Base-by-base conservation (phyloP, 2,113 vertebrate genomes). In the Malurus alboscapulatus region DNA sequence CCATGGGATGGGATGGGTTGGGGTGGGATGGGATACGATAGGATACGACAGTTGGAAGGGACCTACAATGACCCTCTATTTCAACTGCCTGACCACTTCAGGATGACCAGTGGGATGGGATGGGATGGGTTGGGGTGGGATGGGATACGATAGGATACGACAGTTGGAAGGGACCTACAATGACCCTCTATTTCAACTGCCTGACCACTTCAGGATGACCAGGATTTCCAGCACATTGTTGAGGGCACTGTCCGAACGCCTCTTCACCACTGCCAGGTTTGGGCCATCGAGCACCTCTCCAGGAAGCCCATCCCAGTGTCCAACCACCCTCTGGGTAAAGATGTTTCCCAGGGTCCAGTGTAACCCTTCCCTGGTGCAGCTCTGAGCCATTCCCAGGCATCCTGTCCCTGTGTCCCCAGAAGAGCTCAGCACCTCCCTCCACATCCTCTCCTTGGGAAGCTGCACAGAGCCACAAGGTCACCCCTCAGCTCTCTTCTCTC, bases 401-500 rank as follows among this genome's bases (percentile, higher is more conserved):
- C 38, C 73, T 40, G 3, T 34, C 36, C 3, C 42, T 29, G 69
- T 29, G 34, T 40, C 6, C n/a, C 44, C 30, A 61, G 26, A n/a
- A 71, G 53, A 53, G 26, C 17, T 58, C 87, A 72, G 91, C n/a
- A 62, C 2, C 17, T 53, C 63, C 7, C 48, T 34, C 62, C 58
- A 14, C 0, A 0, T 58, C 24, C 48, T 57, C 44, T 63, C 65
- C 59, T 77, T 2, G 0, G 65, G 68, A 57, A 53, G 63, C 73
- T 84, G 45, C 58, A 34, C 42, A 44, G 42, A 57, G 30, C 42
- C 51, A 38, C 0, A 0, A 30, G 20, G 36, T 55, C 34, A 30
- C 11, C 14, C 17, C 34, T 79, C 50, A 72, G 42, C 7, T 9
- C 20, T 11, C 42, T 65, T 50, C 42, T 79, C 36, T 79, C 42